These are phyloP conservation scores for Nomada fabriciana DNA, from an alignment of 2,888 invertebrate genomes.

Conservation along the genomic window DNA sequence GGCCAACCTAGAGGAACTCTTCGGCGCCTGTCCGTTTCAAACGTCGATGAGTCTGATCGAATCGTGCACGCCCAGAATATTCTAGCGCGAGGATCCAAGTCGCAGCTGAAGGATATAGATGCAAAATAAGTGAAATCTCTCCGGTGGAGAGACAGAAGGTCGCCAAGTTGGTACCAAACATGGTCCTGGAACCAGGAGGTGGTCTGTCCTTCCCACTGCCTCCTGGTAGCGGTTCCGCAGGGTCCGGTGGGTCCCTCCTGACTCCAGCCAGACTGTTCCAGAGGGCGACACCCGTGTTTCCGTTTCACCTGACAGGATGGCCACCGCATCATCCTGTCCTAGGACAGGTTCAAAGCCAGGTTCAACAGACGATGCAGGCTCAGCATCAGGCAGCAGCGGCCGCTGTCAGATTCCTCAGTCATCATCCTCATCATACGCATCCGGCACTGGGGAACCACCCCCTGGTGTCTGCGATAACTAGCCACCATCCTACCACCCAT, in stretches of 20 bases:
- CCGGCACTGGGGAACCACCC: slow-evolving; percentile 81
- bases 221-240: slow-evolving; percentile 81
- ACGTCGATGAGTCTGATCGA: slow-evolving; percentile 1
- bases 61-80: neutral
- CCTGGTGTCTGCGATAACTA: slow-evolving; percentile 78
- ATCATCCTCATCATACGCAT: slow-evolving; percentile 82
- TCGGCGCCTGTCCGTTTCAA: neutral
- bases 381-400: slow-evolving; percentile 81
- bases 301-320: slow-evolving; percentile 83
- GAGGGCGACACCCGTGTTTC: slow-evolving; percentile 82
- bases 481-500: slow-evolving; percentile 80
- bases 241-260: slow-evolving; percentile 78
- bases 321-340: slow-evolving; percentile 82
- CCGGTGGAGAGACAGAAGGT: slow-evolving; percentile 60
- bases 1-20: neutral
- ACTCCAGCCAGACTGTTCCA: slow-evolving; percentile 81
- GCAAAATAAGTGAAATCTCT: slow-evolving; percentile 64
- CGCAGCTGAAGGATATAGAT: slow-evolving; percentile 46
- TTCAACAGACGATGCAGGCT: slow-evolving; percentile 81
- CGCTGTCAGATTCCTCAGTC: slow-evolving; percentile 80
- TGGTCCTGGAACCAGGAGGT: slow-evolving; percentile 84
- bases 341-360: slow-evolving; percentile 82
- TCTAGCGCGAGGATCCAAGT: neutral
- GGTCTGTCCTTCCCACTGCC: slow-evolving; percentile 83
- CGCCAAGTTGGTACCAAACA: slow-evolving; percentile 83